Evolutionary conservation across 1,140 invertebrate genomes (phyloP).

Genomic region (Camponotus floridanus): DNA sequence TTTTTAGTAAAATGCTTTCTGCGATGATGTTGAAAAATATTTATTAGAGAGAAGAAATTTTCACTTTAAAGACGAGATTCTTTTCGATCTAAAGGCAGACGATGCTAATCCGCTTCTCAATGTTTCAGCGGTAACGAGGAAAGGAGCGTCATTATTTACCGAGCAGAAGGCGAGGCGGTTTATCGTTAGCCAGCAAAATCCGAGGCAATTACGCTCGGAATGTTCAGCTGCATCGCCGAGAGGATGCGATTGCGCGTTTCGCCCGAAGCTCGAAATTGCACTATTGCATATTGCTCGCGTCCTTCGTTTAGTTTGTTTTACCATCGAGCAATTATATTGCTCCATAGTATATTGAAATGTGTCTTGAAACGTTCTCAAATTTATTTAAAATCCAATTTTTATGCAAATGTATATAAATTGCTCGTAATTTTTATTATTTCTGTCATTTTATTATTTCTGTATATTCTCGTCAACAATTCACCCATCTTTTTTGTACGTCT

Average conservation of each 20-base stretch:
- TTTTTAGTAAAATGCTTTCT: neutral
- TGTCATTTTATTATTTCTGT: neutral
- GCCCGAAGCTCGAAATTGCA: constrained; percentile 41
- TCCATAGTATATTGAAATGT: too few relatives aligned
- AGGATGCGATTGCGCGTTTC: constrained; percentile 70
- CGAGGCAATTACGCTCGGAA: constrained; percentile 81
- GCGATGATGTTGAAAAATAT: neutral
- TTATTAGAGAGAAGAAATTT: neutral
- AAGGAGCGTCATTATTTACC: constrained; percentile 76
- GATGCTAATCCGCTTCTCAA: constrained; percentile 51
- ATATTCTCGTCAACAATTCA: constrained; percentile 9
- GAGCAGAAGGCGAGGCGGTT: constrained; percentile 73
- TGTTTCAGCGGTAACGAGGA: constrained; percentile 58
- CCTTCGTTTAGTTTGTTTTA: neutral
- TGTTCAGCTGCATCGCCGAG: constrained; percentile 71
- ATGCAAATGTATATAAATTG: neutral
- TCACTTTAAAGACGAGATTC: neutral
- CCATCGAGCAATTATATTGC: neutral
- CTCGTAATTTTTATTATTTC: neutral
- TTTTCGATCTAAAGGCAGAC: constrained; percentile 31
- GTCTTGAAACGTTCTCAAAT: neutral
- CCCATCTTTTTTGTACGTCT: neutral
- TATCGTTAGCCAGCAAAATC: constrained; percentile 82
- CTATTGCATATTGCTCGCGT: neutral
- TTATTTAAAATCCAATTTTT: neutral